These are phyloP conservation scores for Drosophila limbata DNA, from an alignment of 2,888 invertebrate genomes.

Conservation along the genomic window DNA sequence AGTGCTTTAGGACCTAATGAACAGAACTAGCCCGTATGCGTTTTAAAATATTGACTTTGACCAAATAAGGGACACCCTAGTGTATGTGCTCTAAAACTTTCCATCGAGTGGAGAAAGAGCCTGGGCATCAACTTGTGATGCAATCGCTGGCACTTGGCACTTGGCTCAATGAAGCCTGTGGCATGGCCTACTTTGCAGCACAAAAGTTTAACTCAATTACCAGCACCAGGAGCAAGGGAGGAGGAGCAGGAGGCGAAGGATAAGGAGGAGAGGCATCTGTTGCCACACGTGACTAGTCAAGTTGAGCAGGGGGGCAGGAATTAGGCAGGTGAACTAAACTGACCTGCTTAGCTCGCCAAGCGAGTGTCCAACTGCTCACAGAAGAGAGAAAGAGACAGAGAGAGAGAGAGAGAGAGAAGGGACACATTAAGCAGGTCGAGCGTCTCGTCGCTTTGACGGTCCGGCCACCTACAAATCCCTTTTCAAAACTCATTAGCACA, in stretches of 20 bases:
- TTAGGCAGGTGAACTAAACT: conserved; percentile 41
- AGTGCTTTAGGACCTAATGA: too few relatives aligned
- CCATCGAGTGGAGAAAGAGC: conserved; percentile 32
- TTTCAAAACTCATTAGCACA: conserved; percentile 81
- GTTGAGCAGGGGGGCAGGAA: conserved; percentile 41
- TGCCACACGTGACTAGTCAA: conserved; percentile 73
- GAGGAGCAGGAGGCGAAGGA: not conserved
- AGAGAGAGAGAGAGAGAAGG: not conserved
- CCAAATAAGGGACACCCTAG: too few relatives aligned
- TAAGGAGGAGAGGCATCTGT: conserved; percentile 6
- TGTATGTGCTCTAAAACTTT: conserved; percentile 61
- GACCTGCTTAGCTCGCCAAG: conserved; percentile 66
- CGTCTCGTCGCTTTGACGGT: conserved; percentile 25
- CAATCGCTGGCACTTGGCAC: conserved; percentile 57
- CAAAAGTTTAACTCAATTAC: conserved; percentile 81
- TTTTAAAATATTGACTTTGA: too few relatives aligned
- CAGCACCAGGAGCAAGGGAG: conserved; percentile 9
- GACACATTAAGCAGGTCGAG: conserved; percentile 64
- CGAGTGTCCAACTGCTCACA: conserved; percentile 41
- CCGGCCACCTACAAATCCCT: conserved; percentile 69
- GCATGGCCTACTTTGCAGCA: conserved; percentile 64
- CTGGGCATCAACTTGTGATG: conserved; percentile 63
- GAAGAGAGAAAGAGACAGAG: not conserved
- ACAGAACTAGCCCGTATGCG: too few relatives aligned
- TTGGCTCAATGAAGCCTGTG: conserved; percentile 57